Evolutionary conservation across 2,888 invertebrate genomes (phyloP), one percentile per base, ranked within the genome.

Genomic region (Charanyca ferruginea): DNA sequence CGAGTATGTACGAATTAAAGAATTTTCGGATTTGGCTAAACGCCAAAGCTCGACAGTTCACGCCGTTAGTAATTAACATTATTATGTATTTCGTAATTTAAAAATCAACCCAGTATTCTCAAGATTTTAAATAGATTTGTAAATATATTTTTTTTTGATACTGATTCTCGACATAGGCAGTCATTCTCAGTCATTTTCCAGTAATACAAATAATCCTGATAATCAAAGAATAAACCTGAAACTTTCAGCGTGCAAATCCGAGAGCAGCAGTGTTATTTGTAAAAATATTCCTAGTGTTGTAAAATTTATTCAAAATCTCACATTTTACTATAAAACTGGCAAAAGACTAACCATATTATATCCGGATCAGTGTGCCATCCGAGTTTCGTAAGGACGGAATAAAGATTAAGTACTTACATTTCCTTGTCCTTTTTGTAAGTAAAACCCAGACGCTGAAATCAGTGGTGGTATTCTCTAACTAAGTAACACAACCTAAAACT

Each of bases 1-100:
- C 76, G 73, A 73, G 73, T 73, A 73, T 70, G 70, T 73, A 49
- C 55, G 38, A 75, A 75, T 73, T 38, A 1, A 44, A 54, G 70
- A 55, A 23, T 63, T 71, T 47, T 75, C 48, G 13, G 16, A 60
- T 70, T 65, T 65, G 49, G 44, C 38, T 8, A 9, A 8, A 41
- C 4, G 0, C 57, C 38, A 73, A 73, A 52, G 35, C 9, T 22
- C 28, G 67, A 71, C 9, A 53, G 67, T 60, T 61, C 73, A 20
- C 71, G 53, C 22, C 60, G 61, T 38, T 35, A 8, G 1, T 20
- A 48, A 54, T 67, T 32, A 22, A 38, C 38, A 38, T 42, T 48
- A 2, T 38, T 9, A n/a, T n/a, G n/a, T n/a, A n/a, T n/a, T n/a
- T n/a, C n/a, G n/a, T 22, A 41, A 28, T n/a, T 13, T 28, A 38